Base-by-base conservation (phyloP, 1,140 invertebrate species). In the Gyrodactylus salaris region DNA sequence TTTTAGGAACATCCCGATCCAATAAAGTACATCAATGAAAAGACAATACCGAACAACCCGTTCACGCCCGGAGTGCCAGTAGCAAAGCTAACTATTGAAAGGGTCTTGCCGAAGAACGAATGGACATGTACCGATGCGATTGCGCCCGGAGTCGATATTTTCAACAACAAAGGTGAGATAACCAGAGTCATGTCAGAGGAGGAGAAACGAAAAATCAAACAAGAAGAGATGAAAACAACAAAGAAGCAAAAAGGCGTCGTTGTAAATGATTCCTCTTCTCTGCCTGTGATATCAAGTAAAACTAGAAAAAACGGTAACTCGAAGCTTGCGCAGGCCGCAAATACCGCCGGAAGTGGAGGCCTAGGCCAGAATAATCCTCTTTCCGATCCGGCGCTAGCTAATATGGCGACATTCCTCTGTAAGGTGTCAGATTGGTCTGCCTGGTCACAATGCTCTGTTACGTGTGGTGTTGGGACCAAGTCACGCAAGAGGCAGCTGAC, bases 401-500 rank as follows among this genome's bases (percentile, higher is more conserved):
- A 71, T 25, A 71, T 71, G 70, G 70, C 70, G 16, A 71, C 70
- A 71, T 71, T 71, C 25, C 25, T 71, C 21, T 85, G 84, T 76
- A 77, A 79, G 0, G 79, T 83, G n/a, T 82, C 82, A 2, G 78
- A 81, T 0, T 85, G 84, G 84, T 81, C 82, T 22, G 79, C 81
- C 20, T 85, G 83, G 80, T 85, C 85, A 0, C 79, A 84, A 0
- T 87, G 86, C 76, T 84, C 84, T 68, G 83, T 83, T 0, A 81
- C 82, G 1, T 85, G 84, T 77, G 84, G 84, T 1, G 78, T 79
- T 27, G 85, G 85, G 1, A 78, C 79, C 25, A 76, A 80, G 73
- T 79, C 80, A 2, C 77, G 85, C 25, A 24, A 23, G 25, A 24
- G 70, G 25, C 21, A 24, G 2, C 20, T 71, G 70, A 20, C 26